Percentiles rank a stretch among this genome's conserved stretches.
Evolutionary conservation across 2,888 invertebrate genomes (phyloP).

Genomic region (Parelbella ahira): DNA sequence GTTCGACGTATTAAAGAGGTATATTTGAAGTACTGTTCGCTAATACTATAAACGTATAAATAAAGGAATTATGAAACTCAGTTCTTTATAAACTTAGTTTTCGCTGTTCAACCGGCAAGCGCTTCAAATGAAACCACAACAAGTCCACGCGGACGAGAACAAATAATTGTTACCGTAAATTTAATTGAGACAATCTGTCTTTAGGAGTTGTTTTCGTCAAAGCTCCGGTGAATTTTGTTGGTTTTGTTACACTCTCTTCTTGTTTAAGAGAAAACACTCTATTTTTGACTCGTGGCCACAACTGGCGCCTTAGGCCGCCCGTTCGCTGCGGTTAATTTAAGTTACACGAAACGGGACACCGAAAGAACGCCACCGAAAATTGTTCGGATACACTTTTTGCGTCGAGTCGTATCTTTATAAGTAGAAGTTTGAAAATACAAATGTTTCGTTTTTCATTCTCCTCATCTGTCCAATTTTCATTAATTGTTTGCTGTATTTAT

Average conservation of each 20-base stretch:
- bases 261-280: constrained; percentile 21
- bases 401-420: not conserved
- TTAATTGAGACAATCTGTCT: constrained; percentile 24
- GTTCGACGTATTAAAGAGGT: too few species aligned
- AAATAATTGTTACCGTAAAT: constrained; percentile 20
- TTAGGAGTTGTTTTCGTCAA: constrained; percentile 25
- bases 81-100: constrained; percentile 1
- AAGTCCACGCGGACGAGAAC: constrained; percentile 7
- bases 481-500: too few species aligned
- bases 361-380: constrained; percentile 19
- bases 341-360: constrained; percentile 14
- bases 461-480: too few species aligned
- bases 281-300: constrained; percentile 18
- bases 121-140: constrained; percentile 1
- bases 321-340: constrained; percentile 24
- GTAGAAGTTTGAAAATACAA: too few species aligned
- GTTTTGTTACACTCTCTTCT: constrained; percentile 19
- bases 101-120: not conserved
- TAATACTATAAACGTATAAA: too few species aligned
- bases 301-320: constrained; percentile 19
- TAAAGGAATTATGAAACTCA: too few species aligned
- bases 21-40: too few species aligned
- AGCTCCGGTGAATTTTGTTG: constrained; percentile 17
- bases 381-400: constrained; percentile 6
- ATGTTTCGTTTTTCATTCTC: too few species aligned